phyloP scores from a whole-genome alignment of 2,113 vertebrate genomes.

The Oreochromis spilurus region DNA sequence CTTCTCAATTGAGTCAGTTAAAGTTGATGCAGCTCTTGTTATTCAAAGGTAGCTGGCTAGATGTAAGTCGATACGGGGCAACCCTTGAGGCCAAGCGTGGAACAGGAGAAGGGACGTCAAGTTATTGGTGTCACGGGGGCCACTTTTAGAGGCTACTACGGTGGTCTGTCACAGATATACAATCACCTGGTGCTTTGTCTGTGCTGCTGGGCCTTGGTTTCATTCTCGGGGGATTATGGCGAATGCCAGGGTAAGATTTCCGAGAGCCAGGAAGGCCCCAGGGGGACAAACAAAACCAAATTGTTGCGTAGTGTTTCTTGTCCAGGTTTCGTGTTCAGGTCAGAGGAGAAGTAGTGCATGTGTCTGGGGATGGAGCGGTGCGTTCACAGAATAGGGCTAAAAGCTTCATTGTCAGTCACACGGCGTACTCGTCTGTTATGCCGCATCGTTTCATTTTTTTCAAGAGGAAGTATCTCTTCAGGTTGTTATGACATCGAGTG shows the following conservation, averaged over 20 bases:
- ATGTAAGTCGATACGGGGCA: constrained; percentile 45
- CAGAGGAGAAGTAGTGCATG: constrained; percentile 33
- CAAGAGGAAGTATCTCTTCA: background rate
- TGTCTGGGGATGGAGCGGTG: constrained; percentile 24
- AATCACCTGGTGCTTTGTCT: constrained; percentile 45
- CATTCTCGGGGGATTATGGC: constrained; percentile 47
- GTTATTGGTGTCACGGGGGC: constrained; percentile 34
- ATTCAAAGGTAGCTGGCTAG: constrained; percentile 37
- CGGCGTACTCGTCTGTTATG: background rate
- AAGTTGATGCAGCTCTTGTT: constrained; percentile 39
- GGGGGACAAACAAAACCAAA: constrained; percentile 57
- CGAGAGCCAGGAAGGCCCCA: constrained; percentile 33
- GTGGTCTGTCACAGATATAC: constrained; percentile 51
- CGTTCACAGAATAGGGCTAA: background rate
- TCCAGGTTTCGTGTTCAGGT: constrained; percentile 56
- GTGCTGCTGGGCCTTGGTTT: background rate
- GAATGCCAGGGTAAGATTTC: constrained; percentile 47
- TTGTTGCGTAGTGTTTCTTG: constrained; percentile 46
- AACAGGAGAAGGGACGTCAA: constrained; percentile 41
- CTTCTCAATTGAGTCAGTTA: constrained; percentile 51
- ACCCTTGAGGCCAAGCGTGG: constrained; percentile 22
- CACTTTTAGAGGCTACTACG: constrained; percentile 2
- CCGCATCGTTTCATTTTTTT: background rate
- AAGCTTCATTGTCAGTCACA: background rate
- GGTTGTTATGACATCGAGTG: background rate